A percentile compares a stretch with the other conserved stretches of the same genome.
These are phyloP conservation scores for Ctenicera cuprea DNA, from an alignment of 2,888 invertebrate species.

Conservation along the genomic window DNA sequence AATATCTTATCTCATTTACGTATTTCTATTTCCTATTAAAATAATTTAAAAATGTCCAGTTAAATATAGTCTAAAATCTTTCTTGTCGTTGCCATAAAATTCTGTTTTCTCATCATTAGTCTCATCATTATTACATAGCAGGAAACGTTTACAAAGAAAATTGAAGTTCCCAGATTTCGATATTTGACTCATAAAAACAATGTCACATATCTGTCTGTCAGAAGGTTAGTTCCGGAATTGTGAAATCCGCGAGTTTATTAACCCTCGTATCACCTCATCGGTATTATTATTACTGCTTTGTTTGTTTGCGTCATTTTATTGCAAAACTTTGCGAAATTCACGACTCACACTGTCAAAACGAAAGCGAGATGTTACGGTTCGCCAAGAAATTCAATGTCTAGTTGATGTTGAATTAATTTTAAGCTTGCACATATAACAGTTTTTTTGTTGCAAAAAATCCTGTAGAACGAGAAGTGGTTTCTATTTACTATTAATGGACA, in stretches of 20 bases:
- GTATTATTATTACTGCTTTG: slow-evolving; percentile 21
- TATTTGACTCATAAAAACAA: slow-evolving; percentile 19
- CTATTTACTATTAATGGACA: neutral
- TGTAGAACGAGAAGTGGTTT: neutral
- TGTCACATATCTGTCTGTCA: neutral
- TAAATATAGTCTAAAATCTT: too few species aligned
- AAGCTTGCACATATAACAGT: neutral
- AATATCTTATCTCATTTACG: too few species aligned
- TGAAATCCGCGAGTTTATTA: slow-evolving; percentile 14
- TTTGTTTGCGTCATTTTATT: slow-evolving; percentile 21
- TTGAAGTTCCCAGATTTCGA: slow-evolving; percentile 6
- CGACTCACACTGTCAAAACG: slow-evolving; percentile 5
- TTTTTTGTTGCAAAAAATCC: neutral
- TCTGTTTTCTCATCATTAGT: neutral
- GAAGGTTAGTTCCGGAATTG: slow-evolving; percentile 3
- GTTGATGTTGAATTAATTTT: neutral
- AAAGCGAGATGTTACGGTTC: slow-evolving; percentile 11
- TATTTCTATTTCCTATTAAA: too few species aligned
- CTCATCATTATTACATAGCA: neutral
- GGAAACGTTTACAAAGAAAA: slow-evolving; percentile 10
- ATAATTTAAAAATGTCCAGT: too few species aligned
- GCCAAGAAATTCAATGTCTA: neutral
- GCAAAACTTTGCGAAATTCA: slow-evolving; percentile 24
- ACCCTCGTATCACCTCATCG: slow-evolving; percentile 20
- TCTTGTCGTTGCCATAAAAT: too few species aligned